A percentile compares a stretch with the other conserved stretches of the same genome.
Conservation (phyloP, 2,888 invertebrate species). For the Drosophila lacicola region DNA sequence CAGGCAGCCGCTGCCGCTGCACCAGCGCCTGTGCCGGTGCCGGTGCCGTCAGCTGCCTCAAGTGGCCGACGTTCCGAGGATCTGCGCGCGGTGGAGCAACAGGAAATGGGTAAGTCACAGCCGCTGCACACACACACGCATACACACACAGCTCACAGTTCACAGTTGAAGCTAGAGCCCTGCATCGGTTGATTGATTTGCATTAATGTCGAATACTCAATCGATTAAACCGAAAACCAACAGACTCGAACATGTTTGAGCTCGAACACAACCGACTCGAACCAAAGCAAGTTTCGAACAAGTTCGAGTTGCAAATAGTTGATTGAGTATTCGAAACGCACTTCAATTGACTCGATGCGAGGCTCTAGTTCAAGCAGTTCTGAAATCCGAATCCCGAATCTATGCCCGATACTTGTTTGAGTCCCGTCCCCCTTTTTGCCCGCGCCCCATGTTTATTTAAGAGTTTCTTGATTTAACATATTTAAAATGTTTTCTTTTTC, state of each 20-base stretch:
- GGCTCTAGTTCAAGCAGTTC: neutral
- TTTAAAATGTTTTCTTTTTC: conserved; percentile 37
- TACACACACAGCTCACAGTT: conserved; percentile 1
- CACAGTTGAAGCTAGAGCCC: neutral
- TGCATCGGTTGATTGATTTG: no score
- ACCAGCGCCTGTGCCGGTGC: conserved; percentile 32
- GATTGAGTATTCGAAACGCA: no score
- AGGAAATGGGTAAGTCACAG: conserved; percentile 82
- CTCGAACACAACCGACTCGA: no score
- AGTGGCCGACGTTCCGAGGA: conserved; percentile 64
- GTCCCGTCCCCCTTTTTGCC: neutral
- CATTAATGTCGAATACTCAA: no score
- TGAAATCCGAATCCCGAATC: conserved; percentile 7
- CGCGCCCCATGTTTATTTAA: conserved; percentile 7
- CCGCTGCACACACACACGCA: neutral
- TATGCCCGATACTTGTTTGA: neutral
- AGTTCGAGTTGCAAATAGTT: no score
- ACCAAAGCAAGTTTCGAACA: no score
- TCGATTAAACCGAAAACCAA: no score
- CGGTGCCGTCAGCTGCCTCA: conserved; percentile 52
- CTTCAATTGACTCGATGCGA: no score
- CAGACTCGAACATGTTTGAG: no score
- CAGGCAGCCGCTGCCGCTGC: conserved; percentile 81
- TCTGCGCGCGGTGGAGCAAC: conserved; percentile 67
- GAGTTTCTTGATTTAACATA: conserved; percentile 25